Percentiles rank a stretch among this genome's conserved stretches.
phyloP scores from a whole-genome alignment of 2,888 invertebrate genomes.

The Panopea generosa region DNA sequence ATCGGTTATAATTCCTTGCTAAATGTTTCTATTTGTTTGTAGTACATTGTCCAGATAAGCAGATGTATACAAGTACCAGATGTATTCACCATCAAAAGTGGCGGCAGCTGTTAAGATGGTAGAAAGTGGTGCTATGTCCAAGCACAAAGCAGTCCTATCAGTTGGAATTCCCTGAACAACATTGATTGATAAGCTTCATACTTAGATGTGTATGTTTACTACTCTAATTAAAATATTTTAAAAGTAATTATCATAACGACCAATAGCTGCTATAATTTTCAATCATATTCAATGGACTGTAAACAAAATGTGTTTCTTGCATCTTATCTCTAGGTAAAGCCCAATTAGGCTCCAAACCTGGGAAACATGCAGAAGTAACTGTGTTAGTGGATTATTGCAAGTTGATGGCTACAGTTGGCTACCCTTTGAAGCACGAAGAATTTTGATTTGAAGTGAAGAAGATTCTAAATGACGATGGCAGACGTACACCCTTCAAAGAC shows the following conservation, averaged over 20 bases:
- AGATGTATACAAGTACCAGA: too few relatives aligned
- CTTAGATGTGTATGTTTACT: background rate
- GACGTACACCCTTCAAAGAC: slow-evolving; percentile 28
- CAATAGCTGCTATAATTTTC: background rate
- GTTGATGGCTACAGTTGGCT: slow-evolving; percentile 24
- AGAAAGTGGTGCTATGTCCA: background rate
- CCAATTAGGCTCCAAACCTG: too few relatives aligned
- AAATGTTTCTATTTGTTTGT: too few relatives aligned
- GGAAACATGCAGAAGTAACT: slow-evolving; percentile 26
- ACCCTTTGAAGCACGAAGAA: slow-evolving; percentile 17
- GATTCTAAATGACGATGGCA: slow-evolving; percentile 20
- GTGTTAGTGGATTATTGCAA: slow-evolving; percentile 17
- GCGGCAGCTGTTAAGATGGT: background rate
- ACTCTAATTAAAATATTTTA: background rate
- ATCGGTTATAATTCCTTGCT: too few relatives aligned
- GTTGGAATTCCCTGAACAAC: background rate
- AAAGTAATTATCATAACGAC: background rate
- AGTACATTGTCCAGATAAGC: too few relatives aligned
- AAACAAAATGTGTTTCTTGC: too few relatives aligned
- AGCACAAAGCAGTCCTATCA: background rate
- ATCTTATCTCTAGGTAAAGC: too few relatives aligned
- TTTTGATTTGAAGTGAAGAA: slow-evolving; percentile 18
- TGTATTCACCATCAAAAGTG: slow-evolving; percentile 2
- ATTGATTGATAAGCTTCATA: background rate
- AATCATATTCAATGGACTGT: background rate